Evolutionary conservation across 2,113 vertebrate genomes (phyloP), one percentile per base, ranked within the genome.

Genomic region (Fulica atra): DNA sequence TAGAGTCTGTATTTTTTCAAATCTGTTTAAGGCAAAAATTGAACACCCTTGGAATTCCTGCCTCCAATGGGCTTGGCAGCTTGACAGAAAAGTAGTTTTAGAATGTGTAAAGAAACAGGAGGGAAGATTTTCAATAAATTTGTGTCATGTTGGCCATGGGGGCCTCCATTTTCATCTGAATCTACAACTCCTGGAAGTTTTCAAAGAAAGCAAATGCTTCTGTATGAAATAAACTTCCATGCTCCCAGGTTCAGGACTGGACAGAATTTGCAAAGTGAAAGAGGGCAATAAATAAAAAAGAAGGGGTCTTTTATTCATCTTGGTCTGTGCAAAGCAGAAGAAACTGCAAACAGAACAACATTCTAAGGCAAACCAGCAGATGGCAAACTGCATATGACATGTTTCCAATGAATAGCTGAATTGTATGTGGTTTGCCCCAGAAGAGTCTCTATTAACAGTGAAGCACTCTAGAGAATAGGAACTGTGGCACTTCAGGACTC

Each of bases 281-380:
- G 71, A 92, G n/a, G 26, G 69, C 51, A 96, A 88, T 85, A 7
- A 71, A 64, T n/a, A 85, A 87, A 10, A 61, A 89, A 88, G 86
- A 93, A 73, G 42, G 16, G 17, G 56, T 10, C n/a, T 84, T 84
- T 93, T 96, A n/a, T 86, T 88, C 53, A 64, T 91, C 42, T 86
- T 84, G 21, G 19, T n/a, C 57, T 79, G 53, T 44, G 69, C 29
- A 71, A 36, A 93, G 77, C 83, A 73, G 59, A 92, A 95, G 79
- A 72, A 71, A 16, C 40, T 93, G 71, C 82, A 88, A 93, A 93
- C 25, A 95, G 90, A 92, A 92, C 57, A 53, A 66, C 16, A 72
- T 61, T 92, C 56, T 54, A 81, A 93, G 79, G 79, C 86, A 88
- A 93, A 92, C 79, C 50, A 92, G 83, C 94, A 96, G 91, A 92